A percentile compares a stretch with the other conserved stretches of the same genome.
These are phyloP conservation scores for Podarcis cretensis DNA, from an alignment of 2,113 vertebrate species.

Conservation along the genomic window DNA sequence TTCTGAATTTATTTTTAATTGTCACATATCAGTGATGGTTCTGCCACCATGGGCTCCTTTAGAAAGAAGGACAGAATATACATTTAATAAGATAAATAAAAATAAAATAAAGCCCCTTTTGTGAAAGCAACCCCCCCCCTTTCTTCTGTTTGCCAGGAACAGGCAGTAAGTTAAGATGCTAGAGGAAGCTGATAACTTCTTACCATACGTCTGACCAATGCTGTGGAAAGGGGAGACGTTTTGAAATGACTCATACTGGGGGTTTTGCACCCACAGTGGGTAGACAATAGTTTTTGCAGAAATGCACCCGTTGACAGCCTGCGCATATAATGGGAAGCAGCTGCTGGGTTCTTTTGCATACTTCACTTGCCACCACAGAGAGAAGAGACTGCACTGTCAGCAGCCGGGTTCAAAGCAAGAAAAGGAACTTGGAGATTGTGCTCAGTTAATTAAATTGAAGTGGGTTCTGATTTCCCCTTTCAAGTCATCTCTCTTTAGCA, in stretches of 20 bases:
- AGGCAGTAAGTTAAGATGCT: neutral
- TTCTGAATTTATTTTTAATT: too few relatives aligned
- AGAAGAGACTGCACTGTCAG: rapidly evolving
- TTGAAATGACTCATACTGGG: rapidly evolving
- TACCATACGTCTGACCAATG: rapidly evolving
- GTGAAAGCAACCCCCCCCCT: neutral
- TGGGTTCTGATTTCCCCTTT: slow-evolving; percentile 25
- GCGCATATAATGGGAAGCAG: neutral
- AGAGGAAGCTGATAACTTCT: neutral
- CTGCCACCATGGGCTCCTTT: too few relatives aligned
- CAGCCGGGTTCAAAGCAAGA: neutral
- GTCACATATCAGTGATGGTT: too few relatives aligned
- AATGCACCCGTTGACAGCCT: neutral
- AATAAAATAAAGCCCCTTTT: neutral
- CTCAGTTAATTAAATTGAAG: slow-evolving; percentile 48
- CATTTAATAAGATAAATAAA: too few relatives aligned
- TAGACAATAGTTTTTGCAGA: neutral
- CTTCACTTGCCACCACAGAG: neutral
- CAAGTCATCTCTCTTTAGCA: neutral
- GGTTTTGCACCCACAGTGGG: neutral
- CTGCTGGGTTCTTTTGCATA: neutral
- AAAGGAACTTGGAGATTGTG: rapidly evolving
- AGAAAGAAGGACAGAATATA: too few relatives aligned
- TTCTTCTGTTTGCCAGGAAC: neutral
- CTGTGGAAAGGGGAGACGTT: rapidly evolving